These are phyloP conservation scores for Rhagologus leucostigma DNA, from an alignment of 2,113 vertebrate genomes.

Conservation along the genomic window DNA sequence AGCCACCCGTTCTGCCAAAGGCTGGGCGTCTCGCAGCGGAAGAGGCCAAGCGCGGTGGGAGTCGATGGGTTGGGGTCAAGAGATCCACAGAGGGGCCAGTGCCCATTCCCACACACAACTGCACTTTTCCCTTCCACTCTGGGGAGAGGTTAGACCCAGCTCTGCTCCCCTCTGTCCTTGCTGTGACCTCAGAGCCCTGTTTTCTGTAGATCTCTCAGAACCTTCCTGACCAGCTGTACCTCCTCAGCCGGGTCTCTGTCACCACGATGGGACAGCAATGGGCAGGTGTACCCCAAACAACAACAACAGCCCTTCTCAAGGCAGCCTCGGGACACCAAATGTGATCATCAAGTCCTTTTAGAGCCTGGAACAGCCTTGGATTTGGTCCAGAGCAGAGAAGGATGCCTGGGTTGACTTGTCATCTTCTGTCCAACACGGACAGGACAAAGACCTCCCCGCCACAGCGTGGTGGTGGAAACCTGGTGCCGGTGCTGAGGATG, in stretches of 20 bases:
- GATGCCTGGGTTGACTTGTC: not conserved
- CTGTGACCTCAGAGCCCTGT: not conserved
- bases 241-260: fast-evolving
- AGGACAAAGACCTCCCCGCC: not conserved
- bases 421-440: fast-evolving
- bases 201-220: not conserved
- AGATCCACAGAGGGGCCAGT: not conserved
- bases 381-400: not conserved
- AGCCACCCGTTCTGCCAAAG: fast-evolving
- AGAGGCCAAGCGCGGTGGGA: not conserved
- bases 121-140: not conserved
- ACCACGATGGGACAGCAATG: fast-evolving
- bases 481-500: not conserved
- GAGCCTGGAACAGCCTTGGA: not conserved
- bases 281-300: not conserved
- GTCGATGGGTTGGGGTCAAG: fast-evolving
- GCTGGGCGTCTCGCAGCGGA: not conserved
- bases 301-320: not conserved
- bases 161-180: not conserved
- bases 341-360: not conserved
- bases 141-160: not conserved
- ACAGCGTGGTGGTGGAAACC: fast-evolving
- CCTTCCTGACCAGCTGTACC: not conserved
- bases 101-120: not conserved
- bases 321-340: not conserved